These are phyloP conservation scores for Pandemis corylana DNA, from an alignment of 2,888 invertebrate species.

Conservation along the genomic window DNA sequence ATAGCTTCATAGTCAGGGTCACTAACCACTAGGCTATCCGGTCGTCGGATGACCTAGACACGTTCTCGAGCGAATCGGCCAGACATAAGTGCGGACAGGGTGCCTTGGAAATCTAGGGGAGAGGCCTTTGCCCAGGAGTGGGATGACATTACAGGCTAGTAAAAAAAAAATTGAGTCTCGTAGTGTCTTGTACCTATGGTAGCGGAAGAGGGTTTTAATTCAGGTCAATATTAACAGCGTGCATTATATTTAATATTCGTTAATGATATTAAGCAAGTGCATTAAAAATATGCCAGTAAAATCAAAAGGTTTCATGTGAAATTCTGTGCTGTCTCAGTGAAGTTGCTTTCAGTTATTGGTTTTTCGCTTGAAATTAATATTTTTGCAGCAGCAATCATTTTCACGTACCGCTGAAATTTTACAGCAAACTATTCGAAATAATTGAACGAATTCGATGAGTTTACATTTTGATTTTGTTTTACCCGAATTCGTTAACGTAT, in stretches of 20 bases:
- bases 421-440: not conserved
- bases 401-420: not conserved
- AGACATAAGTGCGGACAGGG: no score
- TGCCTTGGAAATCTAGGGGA: no score
- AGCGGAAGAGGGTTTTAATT: no score
- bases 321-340: not conserved
- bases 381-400: not conserved
- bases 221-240: no score
- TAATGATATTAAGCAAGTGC: not conserved
- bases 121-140: no score
- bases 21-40: no score
- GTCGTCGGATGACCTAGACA: no score
- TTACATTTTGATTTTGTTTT: not conserved
- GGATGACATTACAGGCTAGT: no score
- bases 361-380: constrained; percentile 3
- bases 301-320: not conserved
- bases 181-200: no score
- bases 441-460: not conserved
- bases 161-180: no score
- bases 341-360: constrained; percentile 9
- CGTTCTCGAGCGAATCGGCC: no score
- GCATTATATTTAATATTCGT: not conserved
- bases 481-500: not conserved
- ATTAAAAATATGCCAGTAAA: not conserved
- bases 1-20: no score